Conservation (phyloP, 2,113 vertebrate genomes). For the Cyanocitta stelleri region DNA sequence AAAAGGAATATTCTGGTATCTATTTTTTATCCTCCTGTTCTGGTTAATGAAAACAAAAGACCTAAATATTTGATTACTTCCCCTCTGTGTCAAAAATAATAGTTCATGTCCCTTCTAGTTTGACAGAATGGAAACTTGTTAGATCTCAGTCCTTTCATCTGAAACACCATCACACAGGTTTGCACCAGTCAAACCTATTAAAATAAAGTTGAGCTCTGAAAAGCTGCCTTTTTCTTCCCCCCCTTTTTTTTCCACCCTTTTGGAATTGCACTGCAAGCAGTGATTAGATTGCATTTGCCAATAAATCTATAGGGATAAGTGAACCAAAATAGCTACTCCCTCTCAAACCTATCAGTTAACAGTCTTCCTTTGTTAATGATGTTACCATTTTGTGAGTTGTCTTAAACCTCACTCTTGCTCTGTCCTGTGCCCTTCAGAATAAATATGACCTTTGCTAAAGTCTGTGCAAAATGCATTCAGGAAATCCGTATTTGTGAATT, state of each 20-base stretch:
- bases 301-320: conserved; percentile 31
- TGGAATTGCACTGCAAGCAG: conserved; percentile 18
- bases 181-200: not conserved
- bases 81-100: conserved; percentile 54
- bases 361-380: not conserved
- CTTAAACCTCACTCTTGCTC: not conserved
- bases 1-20: conserved; percentile 55
- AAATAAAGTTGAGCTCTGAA: conserved; percentile 10
- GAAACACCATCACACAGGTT: not conserved
- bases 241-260: not conserved
- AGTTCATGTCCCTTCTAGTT: conserved; percentile 40
- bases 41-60: conserved; percentile 70
- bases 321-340: conserved; percentile 8
- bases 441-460: not conserved
- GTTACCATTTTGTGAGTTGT: not conserved
- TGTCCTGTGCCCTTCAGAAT: not conserved
- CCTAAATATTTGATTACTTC: conserved; percentile 66
- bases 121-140: conserved; percentile 37
- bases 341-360: conserved; percentile 13
- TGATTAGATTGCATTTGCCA: conserved; percentile 16
- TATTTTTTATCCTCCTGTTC: conserved; percentile 58
- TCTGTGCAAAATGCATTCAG: not conserved
- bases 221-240: not conserved
- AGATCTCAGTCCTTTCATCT: conserved; percentile 24
- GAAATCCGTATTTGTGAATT: not conserved